phyloP scores from a whole-genome alignment of 2,113 vertebrate genomes.

The Podarcis cretensis region DNA sequence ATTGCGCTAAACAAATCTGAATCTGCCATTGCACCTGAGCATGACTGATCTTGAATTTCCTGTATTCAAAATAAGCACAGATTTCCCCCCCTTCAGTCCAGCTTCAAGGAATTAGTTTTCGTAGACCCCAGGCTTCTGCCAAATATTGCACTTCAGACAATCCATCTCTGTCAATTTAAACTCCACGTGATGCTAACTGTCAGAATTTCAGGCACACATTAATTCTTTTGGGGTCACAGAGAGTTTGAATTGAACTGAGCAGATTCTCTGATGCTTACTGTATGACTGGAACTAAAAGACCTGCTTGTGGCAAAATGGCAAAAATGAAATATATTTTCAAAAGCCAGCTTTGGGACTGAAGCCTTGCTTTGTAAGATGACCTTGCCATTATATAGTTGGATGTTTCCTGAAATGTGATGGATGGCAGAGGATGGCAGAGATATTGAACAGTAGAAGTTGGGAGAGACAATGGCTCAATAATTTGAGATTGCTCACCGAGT shows the following conservation, averaged over 20 bases:
- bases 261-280: constrained; percentile 16
- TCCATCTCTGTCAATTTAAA: constrained; percentile 40
- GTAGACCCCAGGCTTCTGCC: constrained; percentile 26
- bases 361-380: not conserved
- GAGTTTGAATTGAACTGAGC: constrained; percentile 25
- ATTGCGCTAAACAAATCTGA: constrained; percentile 7
- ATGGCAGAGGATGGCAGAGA: not conserved
- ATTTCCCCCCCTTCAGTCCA: not conserved
- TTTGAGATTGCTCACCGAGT: not conserved
- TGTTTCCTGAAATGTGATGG: not conserved
- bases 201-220: constrained; percentile 15
- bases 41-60: constrained; percentile 3
- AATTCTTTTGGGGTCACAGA: constrained; percentile 11
- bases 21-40: not conserved
- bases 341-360: not conserved
- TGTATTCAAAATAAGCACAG: constrained; percentile 14
- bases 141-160: constrained; percentile 27
- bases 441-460: not conserved
- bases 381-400: not conserved
- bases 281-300: not conserved
- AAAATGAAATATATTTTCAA: constrained; percentile 18
- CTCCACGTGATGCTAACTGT: constrained; percentile 31
- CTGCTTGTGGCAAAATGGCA: not conserved
- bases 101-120: constrained; percentile 20
- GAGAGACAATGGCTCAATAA: not conserved